Evolutionary conservation across 2,888 invertebrate species (phyloP), one percentile per base, ranked within the genome.

Genomic region (Agrilus mali): DNA sequence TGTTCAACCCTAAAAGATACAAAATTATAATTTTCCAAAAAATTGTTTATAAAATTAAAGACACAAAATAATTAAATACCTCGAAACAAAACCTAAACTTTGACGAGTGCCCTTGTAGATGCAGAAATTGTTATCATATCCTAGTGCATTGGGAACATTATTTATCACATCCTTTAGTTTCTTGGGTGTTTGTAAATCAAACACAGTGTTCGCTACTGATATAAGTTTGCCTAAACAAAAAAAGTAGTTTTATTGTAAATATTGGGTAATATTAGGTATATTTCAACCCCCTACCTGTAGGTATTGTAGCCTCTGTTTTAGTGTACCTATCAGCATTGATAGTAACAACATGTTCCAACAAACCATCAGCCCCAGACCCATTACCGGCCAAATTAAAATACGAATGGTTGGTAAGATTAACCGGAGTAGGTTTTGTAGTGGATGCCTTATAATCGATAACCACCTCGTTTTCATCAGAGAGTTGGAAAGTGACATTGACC

Each of bases 311-410:
- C 0, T 87, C 82, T 0, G 79, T 73, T 2, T 76, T 80, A 0
- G 86, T 85, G 54, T 80, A 86, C 47, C 75, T 73, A 61, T 87
- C 82, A 3, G 87, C 87, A 58, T 83, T 84, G 32, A 93, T 75
- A 14, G 73, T 72, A 34, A 88, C 66, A 20, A 71, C 67, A 60
- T 88, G 88, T 20, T 83, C 80, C 54, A 77, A 75, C 47, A 86
- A 61, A 44, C 75, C 74, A 7, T 70, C 67, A 2, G 73, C 64
- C 2, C 85, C 86, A 12, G 77, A 67, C 58, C 82, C 82, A 67
- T 93, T 89, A n/a, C 94, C 94, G 39, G 82, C 88, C 34, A 96
- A 72, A 68, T 96, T 96, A 66, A 95, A 94, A 64, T 86, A 95
- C 1, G 86, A 78, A 59, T 93, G 85, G 63, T 86, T 87, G 38